Percentiles rank a stretch among this genome's conserved stretches.
Conservation (phyloP, 1,140 invertebrate genomes). For the Chionoecetes opilio region DNA sequence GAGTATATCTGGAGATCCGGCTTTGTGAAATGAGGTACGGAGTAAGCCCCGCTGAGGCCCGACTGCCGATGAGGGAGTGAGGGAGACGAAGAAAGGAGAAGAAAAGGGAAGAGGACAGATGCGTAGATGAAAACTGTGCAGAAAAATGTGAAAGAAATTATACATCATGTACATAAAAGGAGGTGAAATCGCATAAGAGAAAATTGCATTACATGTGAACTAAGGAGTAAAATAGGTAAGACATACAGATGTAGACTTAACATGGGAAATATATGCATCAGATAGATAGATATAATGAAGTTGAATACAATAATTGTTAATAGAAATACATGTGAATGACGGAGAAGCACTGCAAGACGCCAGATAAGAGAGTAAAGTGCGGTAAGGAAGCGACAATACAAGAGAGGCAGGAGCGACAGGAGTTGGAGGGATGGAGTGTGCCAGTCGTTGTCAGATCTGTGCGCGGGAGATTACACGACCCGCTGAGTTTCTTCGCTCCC, state of each 20-base stretch:
- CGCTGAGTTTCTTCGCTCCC: conserved; percentile 24
- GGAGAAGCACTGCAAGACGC: not conserved
- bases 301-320: too few species aligned
- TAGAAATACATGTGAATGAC: too few species aligned
- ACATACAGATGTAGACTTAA: not conserved
- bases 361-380: not conserved
- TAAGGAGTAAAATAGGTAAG: not conserved
- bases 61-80: not conserved
- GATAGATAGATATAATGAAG: too few species aligned
- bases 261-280: too few species aligned
- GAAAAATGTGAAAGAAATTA: not conserved
- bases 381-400: not conserved
- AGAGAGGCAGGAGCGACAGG: not conserved
- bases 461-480: conserved; percentile 34
- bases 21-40: conserved; percentile 54
- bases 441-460: conserved; percentile 40
- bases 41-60: conserved; percentile 5
- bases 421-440: not conserved
- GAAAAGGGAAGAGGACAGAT: not conserved
- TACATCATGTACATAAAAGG: too few species aligned
- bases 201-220: not conserved
- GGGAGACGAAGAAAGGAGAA: not conserved
- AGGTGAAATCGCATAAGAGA: too few species aligned
- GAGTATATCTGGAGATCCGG: conserved; percentile 55
- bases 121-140: not conserved